phyloP scores from a whole-genome alignment of 2,888 invertebrate species.

The Amphipyra berbera region DNA sequence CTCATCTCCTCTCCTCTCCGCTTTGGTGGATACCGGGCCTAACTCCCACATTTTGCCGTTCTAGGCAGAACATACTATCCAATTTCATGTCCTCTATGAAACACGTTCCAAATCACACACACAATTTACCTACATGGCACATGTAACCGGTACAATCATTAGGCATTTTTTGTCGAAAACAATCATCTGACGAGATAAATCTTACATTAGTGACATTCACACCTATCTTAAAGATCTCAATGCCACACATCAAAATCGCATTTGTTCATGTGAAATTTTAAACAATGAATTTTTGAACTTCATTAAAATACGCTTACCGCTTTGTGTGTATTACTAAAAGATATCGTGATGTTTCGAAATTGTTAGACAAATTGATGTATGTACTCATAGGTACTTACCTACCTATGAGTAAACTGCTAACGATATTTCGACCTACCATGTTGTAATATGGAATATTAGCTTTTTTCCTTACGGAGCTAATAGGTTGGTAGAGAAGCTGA shows the following conservation, averaged over 20 bases:
- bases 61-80: too few species aligned
- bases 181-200: constrained; percentile 46
- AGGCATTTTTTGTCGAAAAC: constrained; percentile 37
- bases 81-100: too few species aligned
- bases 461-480: too few species aligned
- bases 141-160: constrained; percentile 23
- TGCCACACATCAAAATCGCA: constrained; percentile 62
- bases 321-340: constrained; percentile 2
- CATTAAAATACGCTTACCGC: constrained; percentile 56
- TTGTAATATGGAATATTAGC: too few species aligned
- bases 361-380: neutral
- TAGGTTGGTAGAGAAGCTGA: too few species aligned
- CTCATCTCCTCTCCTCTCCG: too few species aligned
- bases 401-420: neutral
- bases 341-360: constrained; percentile 23
- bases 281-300: constrained; percentile 56
- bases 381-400: neutral
- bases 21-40: too few species aligned
- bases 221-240: constrained; percentile 58
- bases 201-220: constrained; percentile 50
- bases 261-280: constrained; percentile 55
- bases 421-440: too few species aligned
- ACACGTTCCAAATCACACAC: constrained; percentile 11
- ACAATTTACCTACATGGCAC: constrained; percentile 13
- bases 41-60: too few species aligned